Conservation (phyloP, 1,140 invertebrate genomes). For the Drosophila santomea region DNA sequence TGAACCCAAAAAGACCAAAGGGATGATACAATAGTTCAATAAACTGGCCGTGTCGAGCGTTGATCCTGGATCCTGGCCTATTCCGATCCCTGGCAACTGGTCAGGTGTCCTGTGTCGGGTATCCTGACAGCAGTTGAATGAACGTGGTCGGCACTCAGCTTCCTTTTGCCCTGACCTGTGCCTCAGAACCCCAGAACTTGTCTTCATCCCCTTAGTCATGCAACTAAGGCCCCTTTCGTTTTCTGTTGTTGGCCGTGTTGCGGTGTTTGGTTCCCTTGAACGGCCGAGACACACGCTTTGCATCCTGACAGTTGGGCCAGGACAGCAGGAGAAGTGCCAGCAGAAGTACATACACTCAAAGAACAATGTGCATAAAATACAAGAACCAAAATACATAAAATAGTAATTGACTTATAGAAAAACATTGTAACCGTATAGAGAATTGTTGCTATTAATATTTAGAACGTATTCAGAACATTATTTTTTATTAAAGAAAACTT, state of each 20-base stretch:
- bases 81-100: slow-evolving; percentile 13
- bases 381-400: background rate
- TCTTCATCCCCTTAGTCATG: slow-evolving; percentile 2
- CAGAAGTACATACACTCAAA: slow-evolving; percentile 1
- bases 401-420: background rate
- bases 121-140: slow-evolving; percentile 48
- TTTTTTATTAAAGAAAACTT: background rate
- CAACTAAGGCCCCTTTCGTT: slow-evolving; percentile 3
- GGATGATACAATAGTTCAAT: slow-evolving; percentile 64
- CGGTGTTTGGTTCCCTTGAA: slow-evolving; percentile 37
- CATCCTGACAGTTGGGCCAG: slow-evolving; percentile 64
- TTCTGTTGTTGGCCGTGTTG: slow-evolving; percentile 3
- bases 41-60: slow-evolving; percentile 61
- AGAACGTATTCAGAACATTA: background rate
- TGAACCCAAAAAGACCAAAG: slow-evolving; percentile 24
- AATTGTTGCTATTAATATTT: too few relatives aligned
- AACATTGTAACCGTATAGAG: too few relatives aligned
- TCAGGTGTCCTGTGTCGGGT: slow-evolving; percentile 29
- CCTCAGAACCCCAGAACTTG: slow-evolving; percentile 17
- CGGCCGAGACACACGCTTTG: slow-evolving; percentile 66
- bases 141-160: slow-evolving; percentile 39
- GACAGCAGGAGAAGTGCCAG: slow-evolving; percentile 33
- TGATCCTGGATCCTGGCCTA: slow-evolving; percentile 71
- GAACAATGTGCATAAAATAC: background rate
- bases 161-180: slow-evolving; percentile 40